Percentiles rank a stretch among this genome's conserved stretches.
Evolutionary conservation across 2,888 invertebrate species (phyloP).

Genomic region (Polydrusus pterygomalis): DNA sequence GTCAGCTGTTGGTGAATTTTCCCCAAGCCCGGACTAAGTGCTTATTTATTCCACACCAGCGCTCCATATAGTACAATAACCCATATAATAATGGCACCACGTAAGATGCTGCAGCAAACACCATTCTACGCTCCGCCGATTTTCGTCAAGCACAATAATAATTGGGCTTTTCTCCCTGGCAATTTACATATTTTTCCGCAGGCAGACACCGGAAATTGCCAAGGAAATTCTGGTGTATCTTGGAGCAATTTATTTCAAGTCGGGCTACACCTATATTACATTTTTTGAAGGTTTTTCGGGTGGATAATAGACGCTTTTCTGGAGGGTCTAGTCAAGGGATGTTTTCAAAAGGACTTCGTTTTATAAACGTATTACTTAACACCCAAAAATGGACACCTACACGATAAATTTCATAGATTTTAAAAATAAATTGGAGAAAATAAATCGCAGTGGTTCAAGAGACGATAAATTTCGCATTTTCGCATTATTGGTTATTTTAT

Average conservation of each 20-base stretch:
- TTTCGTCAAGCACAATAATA: constrained; percentile 49
- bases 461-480: too few species aligned
- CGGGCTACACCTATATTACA: constrained; percentile 16
- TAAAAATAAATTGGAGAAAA: too few species aligned
- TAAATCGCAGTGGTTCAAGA: too few species aligned
- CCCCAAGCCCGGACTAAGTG: not conserved
- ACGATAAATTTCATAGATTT: too few species aligned
- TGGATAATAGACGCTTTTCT: too few species aligned
- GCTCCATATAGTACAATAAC: constrained; percentile 33
- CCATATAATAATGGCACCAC: constrained; percentile 29
- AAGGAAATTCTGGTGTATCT: constrained; percentile 41
- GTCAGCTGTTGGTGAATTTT: not conserved
- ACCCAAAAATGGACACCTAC: too few species aligned
- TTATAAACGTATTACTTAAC: too few species aligned
- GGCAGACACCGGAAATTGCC: constrained; percentile 42
- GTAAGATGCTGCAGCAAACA: constrained; percentile 36
- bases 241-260: constrained; percentile 40
- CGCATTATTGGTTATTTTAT: too few species aligned
- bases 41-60: constrained; percentile 39
- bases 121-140: constrained; percentile 47
- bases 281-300: constrained; percentile 16
- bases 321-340: too few species aligned
- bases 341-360: too few species aligned
- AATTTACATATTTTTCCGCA: constrained; percentile 51
- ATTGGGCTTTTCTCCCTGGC: constrained; percentile 51